These are phyloP conservation scores for Drosophila kepulauana DNA, from an alignment of 1,140 invertebrate genomes.

Conservation along the genomic window DNA sequence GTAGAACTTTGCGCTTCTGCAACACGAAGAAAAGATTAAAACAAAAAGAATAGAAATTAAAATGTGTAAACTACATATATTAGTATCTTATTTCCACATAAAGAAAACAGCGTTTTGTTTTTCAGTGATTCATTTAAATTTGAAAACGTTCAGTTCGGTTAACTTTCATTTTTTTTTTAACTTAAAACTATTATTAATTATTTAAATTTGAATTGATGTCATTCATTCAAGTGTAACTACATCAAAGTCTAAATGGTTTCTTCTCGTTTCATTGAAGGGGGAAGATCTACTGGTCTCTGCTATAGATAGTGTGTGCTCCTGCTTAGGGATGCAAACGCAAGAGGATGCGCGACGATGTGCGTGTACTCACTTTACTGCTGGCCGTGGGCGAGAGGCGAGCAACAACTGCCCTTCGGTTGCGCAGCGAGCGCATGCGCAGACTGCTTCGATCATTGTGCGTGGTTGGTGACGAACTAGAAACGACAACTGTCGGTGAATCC, in stretches of 20 bases:
- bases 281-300: conserved; percentile 13
- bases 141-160: conserved; percentile 24
- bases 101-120: conserved; percentile 35
- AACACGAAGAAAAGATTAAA: conserved; percentile 18
- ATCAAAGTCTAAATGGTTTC: background rate
- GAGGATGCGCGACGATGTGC: conserved; percentile 18
- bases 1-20: conserved; percentile 56
- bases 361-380: conserved; percentile 73
- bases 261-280: background rate
- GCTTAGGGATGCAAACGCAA: conserved; percentile 65
- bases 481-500: conserved; percentile 51
- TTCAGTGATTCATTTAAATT: conserved; percentile 18
- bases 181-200: background rate
- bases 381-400: conserved; percentile 19
- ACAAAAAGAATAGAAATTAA: conserved; percentile 18
- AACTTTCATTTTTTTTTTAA: background rate
- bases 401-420: conserved; percentile 28
- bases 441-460: conserved; percentile 28
- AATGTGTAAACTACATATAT: background rate
- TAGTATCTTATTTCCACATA: background rate
- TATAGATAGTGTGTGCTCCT: conserved; percentile 15
- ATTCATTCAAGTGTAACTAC: conserved; percentile 13
- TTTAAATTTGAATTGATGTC: background rate
- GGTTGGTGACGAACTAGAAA: background rate
- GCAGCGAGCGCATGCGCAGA: conserved; percentile 57